Evolutionary conservation across 2,113 vertebrate species (phyloP), one percentile per base, ranked within the genome.

Genomic region (Phoenicopterus ruber): DNA sequence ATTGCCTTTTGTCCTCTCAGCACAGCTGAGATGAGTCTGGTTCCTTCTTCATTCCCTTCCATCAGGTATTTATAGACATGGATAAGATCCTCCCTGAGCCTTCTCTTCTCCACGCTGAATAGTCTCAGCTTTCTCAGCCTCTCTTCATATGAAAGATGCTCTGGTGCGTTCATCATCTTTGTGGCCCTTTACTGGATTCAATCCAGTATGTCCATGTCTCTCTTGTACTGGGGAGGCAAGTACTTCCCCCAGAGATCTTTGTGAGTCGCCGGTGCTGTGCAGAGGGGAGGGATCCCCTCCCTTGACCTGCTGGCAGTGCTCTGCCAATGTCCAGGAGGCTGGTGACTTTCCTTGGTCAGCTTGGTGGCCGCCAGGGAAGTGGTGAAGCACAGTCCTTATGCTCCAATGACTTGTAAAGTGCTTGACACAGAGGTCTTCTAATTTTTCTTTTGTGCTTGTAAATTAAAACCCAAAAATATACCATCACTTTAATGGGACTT

Each of bases 201-300:
- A 5, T 38, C 47, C 26, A 52, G 36, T 32, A 17, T 18, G 28
- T 36, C n/a, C 6, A 0, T 36, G 47, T 29, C 7, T 47, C 3
- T 54, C 28, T 61, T 7, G 10, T 71, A 46, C 65, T 50, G 67
- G 38, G 44, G 16, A 52, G 36, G 25, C 1, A 9, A 62, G 46
- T 5, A 2, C 20, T 77, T 66, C 29, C 40, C 32, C 40, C 29
- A 20, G 29, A 0, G 2, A 34, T 36, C 18, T n/a, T 25, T 2
- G 3, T 31, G 62, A 70, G 44, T 21, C 67, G 63, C 17, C 29
- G 42, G 46, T 20, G 31, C 29, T 34, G 18, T 25, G 36, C 13
- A 13, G 61, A 38, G 59, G 28, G 42, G 25, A 54, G 12, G 42
- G 57, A 28, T 61, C 54, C 54, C 40, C 40, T 73, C 16, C 34